phyloP scores from a whole-genome alignment of 2,797 vertebrate genomes.

The Peromyscus aztecus region DNA sequence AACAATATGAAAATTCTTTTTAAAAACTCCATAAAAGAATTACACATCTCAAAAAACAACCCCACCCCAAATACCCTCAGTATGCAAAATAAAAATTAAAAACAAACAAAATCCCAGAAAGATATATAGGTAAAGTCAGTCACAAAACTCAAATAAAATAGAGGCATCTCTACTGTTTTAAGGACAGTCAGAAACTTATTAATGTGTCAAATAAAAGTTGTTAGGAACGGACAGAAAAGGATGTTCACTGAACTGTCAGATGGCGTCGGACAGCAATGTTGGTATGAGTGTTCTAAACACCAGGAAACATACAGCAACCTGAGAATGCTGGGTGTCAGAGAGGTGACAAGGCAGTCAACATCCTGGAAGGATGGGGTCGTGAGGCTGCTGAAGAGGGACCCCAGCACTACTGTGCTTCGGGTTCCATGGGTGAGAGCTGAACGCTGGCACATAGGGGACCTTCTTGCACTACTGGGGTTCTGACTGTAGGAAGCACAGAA shows the following conservation, averaged over 20 bases:
- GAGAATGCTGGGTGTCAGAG: slow-evolving; percentile 7
- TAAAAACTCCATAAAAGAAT: slow-evolving; percentile 88
- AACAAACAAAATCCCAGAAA: slow-evolving; percentile 72
- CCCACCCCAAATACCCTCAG: slow-evolving; percentile 79
- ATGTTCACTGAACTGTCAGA: slow-evolving; percentile 66
- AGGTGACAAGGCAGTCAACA: slow-evolving; percentile 53
- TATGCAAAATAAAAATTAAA: slow-evolving; percentile 84
- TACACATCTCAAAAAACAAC: slow-evolving; percentile 88
- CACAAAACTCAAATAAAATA: slow-evolving; percentile 82
- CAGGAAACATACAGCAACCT: slow-evolving; percentile 65
- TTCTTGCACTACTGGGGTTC: slow-evolving; percentile 21
- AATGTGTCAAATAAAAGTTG: slow-evolving; percentile 81
- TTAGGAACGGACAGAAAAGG: slow-evolving; percentile 71
- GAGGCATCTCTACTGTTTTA: slow-evolving; percentile 85
- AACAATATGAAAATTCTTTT: slow-evolving; percentile 86
- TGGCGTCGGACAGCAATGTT: slow-evolving; percentile 60
- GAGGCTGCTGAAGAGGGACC: slow-evolving; percentile 65
- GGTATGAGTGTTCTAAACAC: slow-evolving; percentile 34
- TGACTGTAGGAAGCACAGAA: not conserved
- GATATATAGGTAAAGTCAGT: slow-evolving; percentile 87
- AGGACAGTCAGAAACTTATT: slow-evolving; percentile 87
- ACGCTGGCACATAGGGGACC: not conserved
- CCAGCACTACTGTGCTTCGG: slow-evolving; percentile 12
- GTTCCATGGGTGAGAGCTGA: slow-evolving; percentile 39
- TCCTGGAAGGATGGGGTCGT: slow-evolving; percentile 57